phyloP scores from a whole-genome alignment of 2,797 vertebrate genomes.

The Bufotes viridis region DNA sequence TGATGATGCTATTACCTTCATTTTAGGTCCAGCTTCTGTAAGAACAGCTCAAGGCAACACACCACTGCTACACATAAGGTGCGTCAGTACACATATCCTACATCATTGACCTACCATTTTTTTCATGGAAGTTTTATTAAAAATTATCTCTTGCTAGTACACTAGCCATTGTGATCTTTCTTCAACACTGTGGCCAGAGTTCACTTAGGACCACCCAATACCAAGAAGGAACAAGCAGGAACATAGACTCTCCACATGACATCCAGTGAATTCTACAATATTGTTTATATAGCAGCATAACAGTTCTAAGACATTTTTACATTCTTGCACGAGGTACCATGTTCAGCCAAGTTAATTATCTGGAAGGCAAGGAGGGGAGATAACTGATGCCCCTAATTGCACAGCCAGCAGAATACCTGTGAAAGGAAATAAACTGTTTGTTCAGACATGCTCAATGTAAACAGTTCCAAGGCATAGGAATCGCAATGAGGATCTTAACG shows the following conservation, averaged over 20 bases:
- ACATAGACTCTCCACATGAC: conserved; percentile 60
- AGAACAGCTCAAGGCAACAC: not conserved
- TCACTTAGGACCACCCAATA: conserved; percentile 62
- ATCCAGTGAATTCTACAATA: conserved; percentile 68
- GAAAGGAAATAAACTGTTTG: conserved; percentile 68
- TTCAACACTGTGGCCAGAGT: conserved; percentile 70
- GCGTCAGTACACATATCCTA: not conserved
- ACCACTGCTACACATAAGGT: not conserved
- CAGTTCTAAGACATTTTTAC: conserved; percentile 66
- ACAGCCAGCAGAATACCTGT: conserved; percentile 68
- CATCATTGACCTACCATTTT: not conserved
- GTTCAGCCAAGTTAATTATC: conserved; percentile 42
- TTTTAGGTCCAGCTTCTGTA: not conserved
- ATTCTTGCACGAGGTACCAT: conserved; percentile 66
- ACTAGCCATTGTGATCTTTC: conserved; percentile 26
- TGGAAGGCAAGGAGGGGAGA: conserved; percentile 63
- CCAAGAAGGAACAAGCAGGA: not conserved
- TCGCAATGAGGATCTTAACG: conserved; percentile 73
- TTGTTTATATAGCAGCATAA: conserved; percentile 75
- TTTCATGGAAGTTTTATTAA: not conserved
- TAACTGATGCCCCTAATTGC: conserved; percentile 59
- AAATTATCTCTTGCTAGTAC: not conserved
- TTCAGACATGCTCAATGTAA: conserved; percentile 78
- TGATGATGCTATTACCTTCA: not conserved
- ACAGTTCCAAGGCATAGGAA: conserved; percentile 76